Evolutionary conservation across 2,888 invertebrate genomes (phyloP).

Genomic region (Seladonia tumulorum): DNA sequence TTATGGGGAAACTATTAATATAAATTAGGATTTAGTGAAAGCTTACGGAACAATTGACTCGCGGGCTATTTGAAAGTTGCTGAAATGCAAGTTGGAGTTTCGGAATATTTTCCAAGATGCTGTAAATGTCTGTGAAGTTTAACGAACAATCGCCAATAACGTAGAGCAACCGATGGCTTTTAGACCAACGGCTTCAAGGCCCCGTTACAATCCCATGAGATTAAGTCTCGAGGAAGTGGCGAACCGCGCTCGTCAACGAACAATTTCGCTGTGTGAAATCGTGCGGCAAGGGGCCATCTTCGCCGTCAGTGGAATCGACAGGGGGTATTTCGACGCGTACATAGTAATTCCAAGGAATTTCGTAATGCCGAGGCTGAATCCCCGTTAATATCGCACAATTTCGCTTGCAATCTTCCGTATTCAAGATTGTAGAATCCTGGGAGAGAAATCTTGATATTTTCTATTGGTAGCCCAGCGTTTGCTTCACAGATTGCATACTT

Average conservation of each 20-base stretch:
- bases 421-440: not conserved
- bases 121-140: not conserved
- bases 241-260: conserved; percentile 13
- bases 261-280: conserved; percentile 13
- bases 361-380: not conserved
- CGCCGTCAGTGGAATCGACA: conserved; percentile 30
- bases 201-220: not conserved
- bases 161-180: not conserved
- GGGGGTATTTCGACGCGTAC: not conserved
- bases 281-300: not conserved
- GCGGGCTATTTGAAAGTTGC: no score
- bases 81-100: not conserved
- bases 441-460: not conserved
- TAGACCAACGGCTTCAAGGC: not conserved
- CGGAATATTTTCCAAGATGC: not conserved
- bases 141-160: not conserved
- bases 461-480: not conserved
- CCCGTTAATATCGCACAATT: conserved; percentile 5
- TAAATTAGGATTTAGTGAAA: no score
- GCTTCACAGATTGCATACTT: not conserved
- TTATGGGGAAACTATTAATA: no score
- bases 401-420: not conserved
- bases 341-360: not conserved
- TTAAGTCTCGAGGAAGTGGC: not conserved
- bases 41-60: no score